These are phyloP conservation scores for Andrena trimmerana DNA, from an alignment of 2,888 invertebrate species.

Conservation along the genomic window DNA sequence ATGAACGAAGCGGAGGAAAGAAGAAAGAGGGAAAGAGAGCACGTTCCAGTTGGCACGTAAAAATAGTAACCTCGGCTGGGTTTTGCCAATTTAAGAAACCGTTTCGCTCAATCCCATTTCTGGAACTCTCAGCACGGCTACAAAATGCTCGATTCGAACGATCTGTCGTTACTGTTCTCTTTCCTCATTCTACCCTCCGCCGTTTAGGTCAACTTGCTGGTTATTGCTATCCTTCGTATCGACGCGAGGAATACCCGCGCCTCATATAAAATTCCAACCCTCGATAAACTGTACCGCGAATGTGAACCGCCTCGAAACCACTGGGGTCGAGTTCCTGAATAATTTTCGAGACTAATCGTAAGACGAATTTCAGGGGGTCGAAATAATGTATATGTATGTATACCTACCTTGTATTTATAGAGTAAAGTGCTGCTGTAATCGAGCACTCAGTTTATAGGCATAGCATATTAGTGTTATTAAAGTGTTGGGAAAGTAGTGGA, in stretches of 20 bases:
- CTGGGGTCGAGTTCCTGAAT: not conserved
- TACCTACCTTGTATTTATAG: too few species aligned
- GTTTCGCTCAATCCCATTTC: conserved; percentile 62
- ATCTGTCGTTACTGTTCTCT: conserved; percentile 50
- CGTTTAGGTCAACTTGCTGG: conserved; percentile 15
- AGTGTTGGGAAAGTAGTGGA: too few species aligned
- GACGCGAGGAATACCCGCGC: not conserved
- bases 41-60: conserved; percentile 68
- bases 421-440: too few species aligned
- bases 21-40: conserved; percentile 18
- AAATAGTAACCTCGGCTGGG: conserved; percentile 58
- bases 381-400: too few species aligned
- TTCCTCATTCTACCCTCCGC: conserved; percentile 14
- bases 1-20: not conserved
- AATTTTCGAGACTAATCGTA: not conserved
- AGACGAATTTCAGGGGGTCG: too few species aligned
- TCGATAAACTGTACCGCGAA: not conserved
- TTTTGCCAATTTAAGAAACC: conserved; percentile 68
- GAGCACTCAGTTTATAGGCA: too few species aligned
- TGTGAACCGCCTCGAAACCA: not conserved
- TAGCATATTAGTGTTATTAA: too few species aligned
- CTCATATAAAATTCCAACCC: not conserved
- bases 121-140: conserved; percentile 46
- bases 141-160: conserved; percentile 51
- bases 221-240: not conserved